Evolutionary conservation across 2,888 invertebrate genomes (phyloP).

Genomic region (Drepanosiphum platanoidis): DNA sequence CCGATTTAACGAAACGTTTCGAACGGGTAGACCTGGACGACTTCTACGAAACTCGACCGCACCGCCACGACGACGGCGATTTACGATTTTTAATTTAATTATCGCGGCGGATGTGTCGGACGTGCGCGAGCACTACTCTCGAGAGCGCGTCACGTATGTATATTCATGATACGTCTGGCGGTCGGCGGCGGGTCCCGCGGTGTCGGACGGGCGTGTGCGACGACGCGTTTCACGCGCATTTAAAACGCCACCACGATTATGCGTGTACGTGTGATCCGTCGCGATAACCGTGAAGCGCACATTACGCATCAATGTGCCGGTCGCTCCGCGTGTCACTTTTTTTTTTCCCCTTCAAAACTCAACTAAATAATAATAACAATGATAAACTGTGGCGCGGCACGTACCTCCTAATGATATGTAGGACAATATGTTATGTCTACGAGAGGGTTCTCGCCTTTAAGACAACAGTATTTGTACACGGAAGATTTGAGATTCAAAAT

Average conservation of each 20-base stretch:
- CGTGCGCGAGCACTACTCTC: conserved; percentile 31
- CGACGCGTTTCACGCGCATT: conserved; percentile 60
- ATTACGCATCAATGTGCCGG: conserved; percentile 58
- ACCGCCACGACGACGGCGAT: background rate
- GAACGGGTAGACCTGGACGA: too few species aligned
- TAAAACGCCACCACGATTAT: conserved; percentile 45
- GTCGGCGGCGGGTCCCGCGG: conserved; percentile 27
- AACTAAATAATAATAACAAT: too few species aligned
- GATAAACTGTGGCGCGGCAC: too few species aligned
- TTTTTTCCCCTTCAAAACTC: too few species aligned
- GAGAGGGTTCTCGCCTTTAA: too few species aligned
- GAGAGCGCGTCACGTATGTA: background rate
- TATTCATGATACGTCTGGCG: background rate
- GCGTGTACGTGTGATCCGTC: conserved; percentile 45
- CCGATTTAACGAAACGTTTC: too few species aligned
- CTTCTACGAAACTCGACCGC: too few species aligned
- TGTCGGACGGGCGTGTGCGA: conserved; percentile 50
- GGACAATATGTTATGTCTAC: too few species aligned
- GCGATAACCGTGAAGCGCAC: conserved; percentile 61
- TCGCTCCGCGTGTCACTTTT: conserved; percentile 22
- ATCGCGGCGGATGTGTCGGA: conserved; percentile 42
- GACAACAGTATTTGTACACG: too few species aligned
- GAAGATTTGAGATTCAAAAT: too few species aligned
- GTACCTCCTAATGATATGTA: too few species aligned
- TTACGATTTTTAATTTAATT: conserved; percentile 53